Conservation (phyloP, 1,140 invertebrate genomes). For the Drosophila setifemur region DNA sequence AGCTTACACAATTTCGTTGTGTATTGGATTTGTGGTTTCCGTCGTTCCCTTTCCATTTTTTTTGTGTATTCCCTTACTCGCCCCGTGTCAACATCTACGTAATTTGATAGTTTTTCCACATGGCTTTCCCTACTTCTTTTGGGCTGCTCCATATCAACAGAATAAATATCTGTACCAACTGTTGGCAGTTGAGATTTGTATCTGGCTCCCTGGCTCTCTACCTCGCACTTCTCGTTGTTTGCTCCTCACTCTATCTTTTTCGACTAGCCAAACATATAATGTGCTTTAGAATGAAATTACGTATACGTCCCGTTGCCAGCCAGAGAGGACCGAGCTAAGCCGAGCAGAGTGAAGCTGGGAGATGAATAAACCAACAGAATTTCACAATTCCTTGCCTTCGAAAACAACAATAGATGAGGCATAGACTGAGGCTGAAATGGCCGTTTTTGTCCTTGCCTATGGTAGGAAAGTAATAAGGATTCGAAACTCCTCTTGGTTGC, state of each 20-base stretch:
- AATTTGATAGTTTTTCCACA: slow-evolving; percentile 77
- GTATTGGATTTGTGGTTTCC: slow-evolving; percentile 41
- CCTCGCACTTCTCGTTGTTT: background rate
- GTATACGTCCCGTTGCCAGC: slow-evolving; percentile 55
- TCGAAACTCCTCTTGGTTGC: slow-evolving; percentile 3
- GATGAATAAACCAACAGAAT: slow-evolving; percentile 27
- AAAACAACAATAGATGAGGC: slow-evolving; percentile 14
- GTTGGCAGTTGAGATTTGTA: slow-evolving; percentile 51
- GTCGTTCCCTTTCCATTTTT: slow-evolving; percentile 3
- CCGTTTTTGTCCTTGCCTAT: slow-evolving; percentile 11
- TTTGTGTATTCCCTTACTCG: background rate
- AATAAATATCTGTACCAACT: slow-evolving; percentile 51
- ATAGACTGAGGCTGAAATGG: background rate
- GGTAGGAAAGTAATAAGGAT: background rate
- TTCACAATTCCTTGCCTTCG: slow-evolving; percentile 15
- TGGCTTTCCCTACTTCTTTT: slow-evolving; percentile 45
- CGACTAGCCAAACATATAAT: slow-evolving; percentile 57
- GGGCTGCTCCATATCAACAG: slow-evolving; percentile 43
- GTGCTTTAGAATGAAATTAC: slow-evolving; percentile 59
- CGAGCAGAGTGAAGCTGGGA: slow-evolving; percentile 1
- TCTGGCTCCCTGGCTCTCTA: background rate
- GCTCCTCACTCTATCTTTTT: background rate
- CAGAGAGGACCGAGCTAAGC: slow-evolving; percentile 7
- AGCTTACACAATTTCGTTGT: slow-evolving; percentile 47
- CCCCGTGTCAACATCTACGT: slow-evolving; percentile 62